Evolutionary conservation across 2,888 invertebrate genomes (phyloP), one percentile per base, ranked within the genome.

Genomic region (Epistrophe grossulariae): DNA sequence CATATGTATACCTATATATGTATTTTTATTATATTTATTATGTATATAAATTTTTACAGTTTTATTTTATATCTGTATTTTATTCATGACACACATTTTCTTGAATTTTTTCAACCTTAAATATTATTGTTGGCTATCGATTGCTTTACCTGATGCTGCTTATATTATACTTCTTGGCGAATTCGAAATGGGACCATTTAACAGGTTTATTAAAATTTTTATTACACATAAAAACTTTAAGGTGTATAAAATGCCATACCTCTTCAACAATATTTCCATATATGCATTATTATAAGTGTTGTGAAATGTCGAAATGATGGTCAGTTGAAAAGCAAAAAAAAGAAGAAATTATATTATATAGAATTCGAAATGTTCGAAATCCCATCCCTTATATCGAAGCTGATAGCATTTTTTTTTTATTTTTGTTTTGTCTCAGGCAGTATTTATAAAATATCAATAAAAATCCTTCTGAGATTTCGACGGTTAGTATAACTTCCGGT

Each of bases 191-290:
- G 38, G 66, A 80, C 66, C 84, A 80, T 80, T 84, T 84, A 80
- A 84, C 84, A 72, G 84, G 84, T 80, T 84, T 84, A 80, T 80
- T 73, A 80, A 84, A 84, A 77, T 84, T 84, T n/a, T 84, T 80
- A 84, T 84, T 80, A 60, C 77, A 48, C 72, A 84, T 84, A 84
- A 84, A 84, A 84, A 77, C 72, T 80, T 84, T 84, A 68, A 72
- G 72, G 76, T 77, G 72, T 62, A 80, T 84, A 71, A 77, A 84
- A 77, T 84, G 59, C 2, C n/a, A 71, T 59, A 59, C 31, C 31
- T 31, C 4, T 5, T 48, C 52, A 57, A n/a, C 28, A 15, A 6
- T 59, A 40, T 72, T 72, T 68, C 31, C 68, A 68, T 68, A 52
- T 68, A 45, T n/a, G 45, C n/a, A n/a, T 38, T 5, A 70, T 35